Percentiles rank a stretch among this genome's conserved stretches.
Conservation (phyloP, 2,113 vertebrate species). For the Mugil cephalus region DNA sequence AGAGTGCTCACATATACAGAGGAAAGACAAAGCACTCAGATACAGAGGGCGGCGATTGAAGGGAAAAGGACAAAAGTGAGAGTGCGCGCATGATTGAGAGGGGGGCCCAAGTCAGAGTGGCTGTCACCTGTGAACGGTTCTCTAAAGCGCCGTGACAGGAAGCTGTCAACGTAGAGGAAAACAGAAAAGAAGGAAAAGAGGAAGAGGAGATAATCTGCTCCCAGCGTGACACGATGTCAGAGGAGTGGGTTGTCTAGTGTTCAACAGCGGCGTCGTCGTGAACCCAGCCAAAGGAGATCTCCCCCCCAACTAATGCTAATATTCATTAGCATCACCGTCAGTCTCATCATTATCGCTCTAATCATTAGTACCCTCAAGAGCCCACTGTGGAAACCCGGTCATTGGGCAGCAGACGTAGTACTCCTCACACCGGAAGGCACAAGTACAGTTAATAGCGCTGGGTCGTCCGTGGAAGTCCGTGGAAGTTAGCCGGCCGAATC, state of each 20-base stretch:
- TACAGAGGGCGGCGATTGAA: constrained; percentile 23
- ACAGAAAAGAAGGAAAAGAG: constrained; percentile 48
- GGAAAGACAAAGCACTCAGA: constrained; percentile 53
- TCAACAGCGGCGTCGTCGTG: constrained; percentile 50
- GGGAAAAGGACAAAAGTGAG: constrained; percentile 53
- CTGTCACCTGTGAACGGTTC: constrained; percentile 70
- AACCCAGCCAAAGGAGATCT: constrained; percentile 60
- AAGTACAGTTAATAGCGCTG: constrained; percentile 19
- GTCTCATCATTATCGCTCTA: constrained; percentile 61
- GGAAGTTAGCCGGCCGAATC: constrained; percentile 23
- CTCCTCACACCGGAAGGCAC: constrained; percentile 33
- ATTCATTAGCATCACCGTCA: constrained; percentile 74
- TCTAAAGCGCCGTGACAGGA: constrained; percentile 63
- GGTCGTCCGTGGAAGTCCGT: constrained; percentile 21
- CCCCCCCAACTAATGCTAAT: constrained; percentile 63
- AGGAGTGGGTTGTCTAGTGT: constrained; percentile 24
- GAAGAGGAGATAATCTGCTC: constrained; percentile 65
- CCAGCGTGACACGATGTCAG: constrained; percentile 65
- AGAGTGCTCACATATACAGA: constrained; percentile 58
- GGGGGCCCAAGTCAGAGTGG: constrained; percentile 48
- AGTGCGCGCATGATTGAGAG: constrained; percentile 46
- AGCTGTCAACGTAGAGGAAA: constrained; percentile 59
- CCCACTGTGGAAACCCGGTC: constrained; percentile 28
- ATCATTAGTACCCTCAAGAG: constrained; percentile 60
- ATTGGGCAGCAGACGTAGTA: constrained; percentile 21